These are phyloP conservation scores for Pachliopta kotzebuea DNA, from an alignment of 2,888 invertebrate genomes.

Conservation along the genomic window DNA sequence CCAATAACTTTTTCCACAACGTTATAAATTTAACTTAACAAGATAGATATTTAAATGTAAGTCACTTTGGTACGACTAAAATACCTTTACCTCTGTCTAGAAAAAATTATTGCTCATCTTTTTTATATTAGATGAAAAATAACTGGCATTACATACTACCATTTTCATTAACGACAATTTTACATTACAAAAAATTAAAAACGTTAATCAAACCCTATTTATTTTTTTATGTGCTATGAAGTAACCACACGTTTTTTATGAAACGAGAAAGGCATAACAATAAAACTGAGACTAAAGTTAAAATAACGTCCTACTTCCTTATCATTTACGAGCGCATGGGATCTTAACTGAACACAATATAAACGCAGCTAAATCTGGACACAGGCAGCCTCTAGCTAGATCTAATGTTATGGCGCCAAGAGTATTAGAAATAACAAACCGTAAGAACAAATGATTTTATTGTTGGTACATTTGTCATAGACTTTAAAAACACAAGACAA, in stretches of 20 bases:
- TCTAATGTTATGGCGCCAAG: constrained; percentile 25
- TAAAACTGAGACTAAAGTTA: neutral
- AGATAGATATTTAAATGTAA: too few relatives aligned
- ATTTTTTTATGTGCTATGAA: neutral
- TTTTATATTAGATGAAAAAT: too few relatives aligned
- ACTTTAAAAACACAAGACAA: neutral
- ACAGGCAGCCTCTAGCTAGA: constrained; percentile 29
- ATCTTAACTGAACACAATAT: constrained; percentile 18
- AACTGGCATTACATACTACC: too few relatives aligned
- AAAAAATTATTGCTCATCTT: too few relatives aligned
- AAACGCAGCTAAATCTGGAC: constrained; percentile 31
- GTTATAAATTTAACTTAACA: too few relatives aligned
- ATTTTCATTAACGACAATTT: too few relatives aligned
- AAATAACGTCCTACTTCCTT: constrained; percentile 6
- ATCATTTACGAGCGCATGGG: constrained; percentile 14
- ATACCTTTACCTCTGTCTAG: too few relatives aligned
- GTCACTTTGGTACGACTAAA: too few relatives aligned
- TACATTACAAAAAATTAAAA: too few relatives aligned
- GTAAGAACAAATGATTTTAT: neutral
- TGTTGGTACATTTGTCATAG: neutral
- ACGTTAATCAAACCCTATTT: neutral
- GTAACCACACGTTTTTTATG: neutral
- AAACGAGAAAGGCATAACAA: constrained; percentile 1
- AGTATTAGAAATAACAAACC: neutral
- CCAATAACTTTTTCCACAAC: too few relatives aligned